Conservation (phyloP, 2,888 invertebrate species). For the Diploptera punctata region DNA sequence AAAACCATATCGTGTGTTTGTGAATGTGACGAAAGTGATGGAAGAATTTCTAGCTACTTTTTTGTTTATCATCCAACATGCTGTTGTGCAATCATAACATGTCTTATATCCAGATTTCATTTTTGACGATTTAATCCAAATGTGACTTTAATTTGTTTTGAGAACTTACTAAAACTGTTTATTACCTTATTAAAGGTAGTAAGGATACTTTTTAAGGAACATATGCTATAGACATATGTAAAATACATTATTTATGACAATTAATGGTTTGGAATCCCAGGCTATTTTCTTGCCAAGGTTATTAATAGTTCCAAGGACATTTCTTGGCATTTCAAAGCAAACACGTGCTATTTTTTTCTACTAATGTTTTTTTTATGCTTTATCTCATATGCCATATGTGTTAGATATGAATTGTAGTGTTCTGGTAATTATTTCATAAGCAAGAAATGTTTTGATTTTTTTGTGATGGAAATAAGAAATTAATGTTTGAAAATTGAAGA, state of each 20-base stretch:
- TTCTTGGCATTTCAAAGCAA: neutral
- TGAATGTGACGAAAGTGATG: slow-evolving; percentile 19
- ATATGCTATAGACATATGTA: slow-evolving; percentile 2
- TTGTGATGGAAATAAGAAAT: neutral
- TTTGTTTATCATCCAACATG: slow-evolving; percentile 38
- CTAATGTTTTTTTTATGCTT: neutral
- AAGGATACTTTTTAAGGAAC: neutral
- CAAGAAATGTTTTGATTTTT: neutral
- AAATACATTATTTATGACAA: neutral
- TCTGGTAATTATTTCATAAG: neutral
- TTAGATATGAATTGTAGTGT: neutral
- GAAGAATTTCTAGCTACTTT: slow-evolving; percentile 15
- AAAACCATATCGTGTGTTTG: neutral
- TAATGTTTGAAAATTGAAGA: neutral
- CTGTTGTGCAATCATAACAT: slow-evolving; percentile 43
- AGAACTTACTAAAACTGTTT: neutral
- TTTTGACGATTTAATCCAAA: neutral
- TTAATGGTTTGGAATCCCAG: neutral
- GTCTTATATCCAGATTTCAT: slow-evolving; percentile 9
- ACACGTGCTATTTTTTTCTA: neutral
- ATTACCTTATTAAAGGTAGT: neutral
- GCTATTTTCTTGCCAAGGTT: slow-evolving; percentile 28
- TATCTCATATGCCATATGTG: neutral
- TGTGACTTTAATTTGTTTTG: neutral
- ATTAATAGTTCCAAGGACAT: slow-evolving; percentile 31